Base-by-base conservation (phyloP, 2,797 vertebrate species). In the Lutjanus campechanus region DNA sequence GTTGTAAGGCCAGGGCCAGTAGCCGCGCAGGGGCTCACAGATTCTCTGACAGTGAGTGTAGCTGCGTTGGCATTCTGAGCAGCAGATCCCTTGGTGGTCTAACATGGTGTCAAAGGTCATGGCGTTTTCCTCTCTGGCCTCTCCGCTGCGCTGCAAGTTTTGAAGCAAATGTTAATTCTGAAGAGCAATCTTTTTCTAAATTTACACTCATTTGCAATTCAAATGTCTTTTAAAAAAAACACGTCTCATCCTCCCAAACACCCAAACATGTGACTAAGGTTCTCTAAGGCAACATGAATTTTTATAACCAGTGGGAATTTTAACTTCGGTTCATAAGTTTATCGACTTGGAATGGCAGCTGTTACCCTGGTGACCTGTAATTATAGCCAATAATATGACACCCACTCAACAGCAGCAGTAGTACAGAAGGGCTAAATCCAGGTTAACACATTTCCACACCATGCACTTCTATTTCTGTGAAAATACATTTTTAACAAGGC, bases 1-100 rank as follows among this genome's bases (percentile, higher is more conserved):
- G 90, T 98, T 95, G 81, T 98, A 99, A 4, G 98, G 97, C 97
- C 97, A 98, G 0, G 97, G 97, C 63, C 95, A 88, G 88, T 96
- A 96, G 76, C 98, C 98, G 13, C 95, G 86, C 64, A 98, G 95
- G 9, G 98, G 97, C 75, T 98, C 96, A 0, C 98, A 98, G 17
- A 99, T 96, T 60, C 96, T 94, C 94, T 97, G 96, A 91, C 98
- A 99, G 82, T 98, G 97, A 0, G 96, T 97, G 93, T 98, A 96
- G 76, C 97, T 96, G 66, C 97, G 95, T 22, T 96, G 95, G 77
- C 98, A 99, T 75, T 98, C 97, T 0, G 96, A 93, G 76, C 98
- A 99, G 95, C 97, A 98, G 91, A 98, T 95, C 0, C 98, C 98
- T 56, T 94, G 95, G 72, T 99, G 98, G 90, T 99, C 98, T 91